These are phyloP conservation scores for Crocuta crocuta DNA, from an alignment of 2,113 vertebrate species.

Conservation along the genomic window DNA sequence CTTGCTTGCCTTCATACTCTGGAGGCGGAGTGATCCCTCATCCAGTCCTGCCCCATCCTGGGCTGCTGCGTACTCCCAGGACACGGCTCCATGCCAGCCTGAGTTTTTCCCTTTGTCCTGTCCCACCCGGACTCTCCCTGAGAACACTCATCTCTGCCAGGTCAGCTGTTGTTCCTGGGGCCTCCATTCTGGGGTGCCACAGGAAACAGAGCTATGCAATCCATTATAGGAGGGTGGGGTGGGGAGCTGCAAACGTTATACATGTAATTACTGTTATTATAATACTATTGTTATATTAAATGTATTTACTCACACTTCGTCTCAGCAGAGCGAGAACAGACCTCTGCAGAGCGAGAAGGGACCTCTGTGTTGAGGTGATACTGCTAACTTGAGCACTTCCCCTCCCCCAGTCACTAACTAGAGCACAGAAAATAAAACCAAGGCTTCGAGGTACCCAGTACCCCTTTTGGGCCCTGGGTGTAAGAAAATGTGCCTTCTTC, in stretches of 20 bases:
- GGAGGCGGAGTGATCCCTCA: neutral
- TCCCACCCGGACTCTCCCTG: neutral
- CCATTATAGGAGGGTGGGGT: neutral
- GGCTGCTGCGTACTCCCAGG: neutral
- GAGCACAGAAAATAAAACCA: conserved; percentile 38
- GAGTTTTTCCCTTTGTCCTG: neutral
- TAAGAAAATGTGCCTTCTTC: neutral
- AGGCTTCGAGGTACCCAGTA: neutral
- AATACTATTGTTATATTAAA: conserved; percentile 80
- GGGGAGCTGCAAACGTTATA: conserved; percentile 56
- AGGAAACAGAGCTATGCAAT: conserved; percentile 59
- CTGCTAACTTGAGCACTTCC: neutral
- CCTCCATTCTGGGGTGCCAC: conserved; percentile 15
- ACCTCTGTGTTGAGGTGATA: conserved; percentile 5
- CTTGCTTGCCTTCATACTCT: conserved; percentile 53
- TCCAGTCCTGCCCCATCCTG: neutral
- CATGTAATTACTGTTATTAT: conserved; percentile 79
- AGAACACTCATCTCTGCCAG: conserved; percentile 57
- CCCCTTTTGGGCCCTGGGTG: neutral
- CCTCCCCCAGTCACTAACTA: conserved; percentile 26
- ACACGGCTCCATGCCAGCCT: neutral
- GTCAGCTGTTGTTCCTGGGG: conserved; percentile 21
- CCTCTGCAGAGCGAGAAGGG: conserved; percentile 32
- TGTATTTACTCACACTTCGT: conserved; percentile 74
- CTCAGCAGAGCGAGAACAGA: conserved; percentile 47